Evolutionary conservation across 1,140 invertebrate species (phyloP).

Genomic region (Drosophila ercepeae): DNA sequence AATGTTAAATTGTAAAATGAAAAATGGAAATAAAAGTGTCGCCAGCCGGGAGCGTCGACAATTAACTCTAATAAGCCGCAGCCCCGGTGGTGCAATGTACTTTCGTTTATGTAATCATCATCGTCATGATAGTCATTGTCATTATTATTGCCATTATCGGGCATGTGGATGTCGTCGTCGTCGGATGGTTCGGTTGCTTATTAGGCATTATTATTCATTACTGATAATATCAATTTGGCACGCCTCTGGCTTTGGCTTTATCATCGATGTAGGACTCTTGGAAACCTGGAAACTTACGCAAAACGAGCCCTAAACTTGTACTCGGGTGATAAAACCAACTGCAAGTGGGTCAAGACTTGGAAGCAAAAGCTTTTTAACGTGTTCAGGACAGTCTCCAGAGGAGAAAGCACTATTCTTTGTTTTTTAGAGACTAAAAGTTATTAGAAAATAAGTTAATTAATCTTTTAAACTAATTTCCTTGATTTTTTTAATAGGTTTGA

Average conservation of each 20-base stretch:
- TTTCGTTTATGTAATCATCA: conserved; percentile 67
- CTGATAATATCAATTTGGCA: conserved; percentile 68
- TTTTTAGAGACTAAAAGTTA: not conserved
- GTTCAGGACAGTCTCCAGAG: no score
- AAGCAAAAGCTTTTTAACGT: not conserved
- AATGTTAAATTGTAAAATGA: conserved; percentile 5
- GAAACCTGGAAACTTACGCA: conserved; percentile 15
- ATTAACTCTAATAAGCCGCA: conserved; percentile 51
- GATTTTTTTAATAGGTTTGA: not conserved
- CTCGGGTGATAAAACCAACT: not conserved
- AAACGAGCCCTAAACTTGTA: not conserved
- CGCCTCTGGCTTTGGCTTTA: conserved; percentile 27
- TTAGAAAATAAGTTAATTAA: not conserved
- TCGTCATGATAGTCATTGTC: not conserved
- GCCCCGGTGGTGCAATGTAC: conserved; percentile 39
- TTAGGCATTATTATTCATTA: conserved; percentile 75
- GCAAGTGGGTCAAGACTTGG: not conserved
- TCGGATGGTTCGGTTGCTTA: conserved; percentile 36
- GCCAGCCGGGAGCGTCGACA: conserved; percentile 30
- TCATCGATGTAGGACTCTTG: conserved; percentile 1
- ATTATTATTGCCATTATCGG: conserved; percentile 18
- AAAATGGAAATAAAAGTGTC: conserved; percentile 44
- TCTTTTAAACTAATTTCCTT: not conserved
- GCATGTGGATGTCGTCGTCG: conserved; percentile 19
- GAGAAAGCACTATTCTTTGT: not conserved